Evolutionary conservation across 2,113 vertebrate species (phyloP).

Genomic region (Peucedramus taeniatus): DNA sequence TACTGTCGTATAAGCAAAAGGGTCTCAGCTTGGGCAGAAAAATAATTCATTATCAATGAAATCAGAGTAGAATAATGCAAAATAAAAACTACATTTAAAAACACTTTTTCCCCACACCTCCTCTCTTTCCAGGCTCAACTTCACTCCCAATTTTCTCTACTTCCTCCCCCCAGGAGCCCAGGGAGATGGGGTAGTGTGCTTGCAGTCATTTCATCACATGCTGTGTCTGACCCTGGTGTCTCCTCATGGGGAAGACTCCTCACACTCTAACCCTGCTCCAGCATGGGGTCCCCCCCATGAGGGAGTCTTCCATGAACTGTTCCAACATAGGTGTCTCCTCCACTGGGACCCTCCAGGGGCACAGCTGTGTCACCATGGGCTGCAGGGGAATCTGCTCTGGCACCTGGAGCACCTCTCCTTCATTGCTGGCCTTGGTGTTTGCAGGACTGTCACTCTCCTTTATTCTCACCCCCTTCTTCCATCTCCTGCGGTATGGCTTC

Average conservation of each 20-base stretch:
- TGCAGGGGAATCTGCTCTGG: not conserved
- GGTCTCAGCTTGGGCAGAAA: not conserved
- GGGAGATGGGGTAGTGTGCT: not conserved
- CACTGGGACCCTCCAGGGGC: rapidly evolving
- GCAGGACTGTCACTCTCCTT: not conserved
- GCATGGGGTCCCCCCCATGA: rapidly evolving
- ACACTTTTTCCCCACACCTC: not conserved
- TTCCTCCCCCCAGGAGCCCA: not conserved
- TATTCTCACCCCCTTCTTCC: not conserved
- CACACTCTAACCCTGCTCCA: not conserved
- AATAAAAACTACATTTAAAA: not conserved
- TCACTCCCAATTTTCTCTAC: not conserved
- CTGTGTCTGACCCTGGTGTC: not conserved
- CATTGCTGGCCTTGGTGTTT: not conserved
- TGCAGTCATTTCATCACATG: not conserved
- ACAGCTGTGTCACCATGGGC: rapidly evolving
- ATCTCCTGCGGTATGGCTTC: not conserved
- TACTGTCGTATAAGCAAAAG: not conserved
- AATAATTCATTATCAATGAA: not conserved
- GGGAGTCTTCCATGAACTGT: not conserved
- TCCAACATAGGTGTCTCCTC: not conserved
- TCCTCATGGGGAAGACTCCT: not conserved
- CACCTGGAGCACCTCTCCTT: not conserved
- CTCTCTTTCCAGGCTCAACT: not conserved
- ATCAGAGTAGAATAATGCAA: not conserved